phyloP scores from a whole-genome alignment of 2,113 vertebrate genomes.

The Microcebus jonahi region DNA sequence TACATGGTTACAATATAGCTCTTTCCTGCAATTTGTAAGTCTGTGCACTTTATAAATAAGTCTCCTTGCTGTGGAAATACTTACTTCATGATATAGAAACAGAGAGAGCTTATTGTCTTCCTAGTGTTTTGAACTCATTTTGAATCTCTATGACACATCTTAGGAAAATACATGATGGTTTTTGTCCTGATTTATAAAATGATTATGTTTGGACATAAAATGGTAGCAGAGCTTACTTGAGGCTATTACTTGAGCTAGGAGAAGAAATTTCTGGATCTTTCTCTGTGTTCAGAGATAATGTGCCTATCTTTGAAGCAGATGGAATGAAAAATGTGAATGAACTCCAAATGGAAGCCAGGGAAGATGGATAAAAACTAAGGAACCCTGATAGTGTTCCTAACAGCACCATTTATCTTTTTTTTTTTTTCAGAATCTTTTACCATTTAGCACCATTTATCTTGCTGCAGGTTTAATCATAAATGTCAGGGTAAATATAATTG shows the following conservation, averaged over 20 bases:
- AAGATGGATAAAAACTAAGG: background rate
- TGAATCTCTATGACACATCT: background rate
- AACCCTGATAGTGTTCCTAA: background rate
- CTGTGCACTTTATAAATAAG: slow-evolving; percentile 29
- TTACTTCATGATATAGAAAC: background rate
- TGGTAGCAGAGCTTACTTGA: background rate
- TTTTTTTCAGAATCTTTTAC: too few relatives aligned
- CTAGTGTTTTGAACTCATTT: background rate
- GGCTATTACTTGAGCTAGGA: background rate
- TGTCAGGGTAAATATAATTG: background rate
- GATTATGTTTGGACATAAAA: background rate
- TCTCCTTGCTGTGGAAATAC: slow-evolving; percentile 51
- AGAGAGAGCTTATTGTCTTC: background rate
- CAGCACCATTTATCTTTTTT: background rate
- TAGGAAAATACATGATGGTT: background rate
- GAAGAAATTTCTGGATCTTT: background rate
- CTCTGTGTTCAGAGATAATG: background rate
- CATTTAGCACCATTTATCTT: background rate
- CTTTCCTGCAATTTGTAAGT: slow-evolving; percentile 6
- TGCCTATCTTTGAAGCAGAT: background rate
- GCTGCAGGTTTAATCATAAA: background rate
- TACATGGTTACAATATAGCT: background rate
- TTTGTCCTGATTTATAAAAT: slow-evolving; percentile 38
- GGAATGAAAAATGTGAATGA: background rate
- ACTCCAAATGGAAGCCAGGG: background rate